Evolutionary conservation across 2,888 invertebrate genomes (phyloP), one percentile per base, ranked within the genome.

Genomic region (Pseudococcus longispinus): DNA sequence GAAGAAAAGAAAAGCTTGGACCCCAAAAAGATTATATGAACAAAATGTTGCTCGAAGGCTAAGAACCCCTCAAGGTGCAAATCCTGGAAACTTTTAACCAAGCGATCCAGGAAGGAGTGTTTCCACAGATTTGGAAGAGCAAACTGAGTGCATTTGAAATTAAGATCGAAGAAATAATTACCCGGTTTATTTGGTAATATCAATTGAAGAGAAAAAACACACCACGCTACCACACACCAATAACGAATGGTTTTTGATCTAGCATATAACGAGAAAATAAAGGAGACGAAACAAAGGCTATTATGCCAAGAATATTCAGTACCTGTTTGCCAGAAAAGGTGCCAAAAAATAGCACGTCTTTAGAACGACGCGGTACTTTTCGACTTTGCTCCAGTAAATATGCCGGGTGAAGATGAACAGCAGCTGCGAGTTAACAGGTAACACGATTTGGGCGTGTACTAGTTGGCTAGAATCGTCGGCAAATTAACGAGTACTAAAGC

Each of bases 371-470:
- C 51, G 51, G 51, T 60, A 23, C 60, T 60, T 15, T 60, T 23
- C 11, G 6, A 60, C 26, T 26, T 60, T 60, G 5, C 60, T 20
- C 60, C 60, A 2, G 60, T 23, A 23, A 51, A 15, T 20, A 23
- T 1, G 5, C 5, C 23, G 23, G 6, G 60, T 23, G 32, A 3
- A 29, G 74, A 32, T 26, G 29, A 26, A 74, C 82, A n/a, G 82
- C 82, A 82, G 44, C 82, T 82, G 82, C 20, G 46, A 20, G 44
- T 82, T 82, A 82, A 82, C 82, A 82, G 82, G 82, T 82, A 82
- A 82, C 82, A 82, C 82, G 82, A 46, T 82, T 82, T 82, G 82
- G 82, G 82, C 82, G 82, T 82, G 44, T 26, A 26, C 23, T 80
- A 42, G 37, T 23, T 42, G 18, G 20, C 42, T 42, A 42, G 44